phyloP scores from a whole-genome alignment of 2,797 vertebrate genomes.

The Sylvia borin region DNA sequence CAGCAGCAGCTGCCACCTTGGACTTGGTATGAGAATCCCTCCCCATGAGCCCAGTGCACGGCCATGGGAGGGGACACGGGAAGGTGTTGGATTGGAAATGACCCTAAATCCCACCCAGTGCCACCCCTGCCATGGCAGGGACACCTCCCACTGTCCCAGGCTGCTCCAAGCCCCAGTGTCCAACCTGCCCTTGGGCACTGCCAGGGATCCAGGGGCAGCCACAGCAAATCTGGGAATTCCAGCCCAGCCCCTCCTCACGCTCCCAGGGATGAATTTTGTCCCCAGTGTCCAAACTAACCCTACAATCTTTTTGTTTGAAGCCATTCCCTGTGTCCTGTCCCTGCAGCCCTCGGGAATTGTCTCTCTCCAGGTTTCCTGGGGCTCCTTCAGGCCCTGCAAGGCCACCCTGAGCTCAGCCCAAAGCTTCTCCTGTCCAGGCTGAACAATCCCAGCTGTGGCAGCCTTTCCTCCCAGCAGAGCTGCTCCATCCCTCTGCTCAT shows the following conservation, averaged over 20 bases:
- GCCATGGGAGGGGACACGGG: too few relatives aligned
- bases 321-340: not conserved
- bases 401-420: not conserved
- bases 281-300: not conserved
- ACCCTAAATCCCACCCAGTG: accelerated
- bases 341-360: not conserved
- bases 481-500: not conserved
- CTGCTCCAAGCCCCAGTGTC: not conserved
- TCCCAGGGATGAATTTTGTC: not conserved
- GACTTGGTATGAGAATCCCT: not conserved
- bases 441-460: too few relatives aligned
- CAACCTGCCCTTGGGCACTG: not conserved
- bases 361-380: too few relatives aligned
- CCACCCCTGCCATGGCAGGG: not conserved
- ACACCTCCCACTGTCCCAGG: not conserved
- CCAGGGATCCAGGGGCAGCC: not conserved
- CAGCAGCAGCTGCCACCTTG: not conserved
- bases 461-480: too few relatives aligned
- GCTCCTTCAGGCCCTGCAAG: too few relatives aligned
- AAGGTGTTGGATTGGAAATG: not conserved
- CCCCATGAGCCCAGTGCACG: not conserved
- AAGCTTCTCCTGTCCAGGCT: not conserved
- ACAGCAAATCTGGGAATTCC: not conserved
- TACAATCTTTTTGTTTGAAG: too few relatives aligned
- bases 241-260: not conserved